These are phyloP conservation scores for Pteruthius melanotis DNA, from an alignment of 2,113 vertebrate genomes.

Conservation along the genomic window DNA sequence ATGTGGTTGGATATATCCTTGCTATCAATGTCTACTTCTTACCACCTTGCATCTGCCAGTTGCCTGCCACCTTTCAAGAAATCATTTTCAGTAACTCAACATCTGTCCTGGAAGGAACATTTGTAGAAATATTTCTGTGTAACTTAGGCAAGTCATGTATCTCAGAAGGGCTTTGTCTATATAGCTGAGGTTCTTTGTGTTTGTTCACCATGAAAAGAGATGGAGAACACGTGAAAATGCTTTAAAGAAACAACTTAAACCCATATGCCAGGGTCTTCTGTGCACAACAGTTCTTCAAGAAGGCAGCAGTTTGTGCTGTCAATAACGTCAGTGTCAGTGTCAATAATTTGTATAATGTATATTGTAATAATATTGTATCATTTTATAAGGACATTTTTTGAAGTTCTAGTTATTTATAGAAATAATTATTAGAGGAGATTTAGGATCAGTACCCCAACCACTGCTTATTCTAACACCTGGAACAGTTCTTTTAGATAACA, in stretches of 20 bases:
- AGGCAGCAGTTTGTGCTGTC: background rate
- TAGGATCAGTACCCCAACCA: background rate
- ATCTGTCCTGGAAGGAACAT: background rate
- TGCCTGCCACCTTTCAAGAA: background rate
- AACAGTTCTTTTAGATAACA: background rate
- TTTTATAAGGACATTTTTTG: background rate
- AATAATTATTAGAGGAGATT: background rate
- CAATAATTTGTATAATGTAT: background rate
- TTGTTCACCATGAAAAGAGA: background rate
- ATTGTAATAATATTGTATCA: background rate
- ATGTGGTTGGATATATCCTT: background rate
- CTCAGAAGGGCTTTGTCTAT: background rate
- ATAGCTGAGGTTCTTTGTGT: background rate
- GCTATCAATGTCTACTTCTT: background rate
- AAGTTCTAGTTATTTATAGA: background rate
- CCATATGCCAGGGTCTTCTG: background rate
- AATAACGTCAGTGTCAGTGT: background rate
- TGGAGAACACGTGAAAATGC: background rate
- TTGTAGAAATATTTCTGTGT: background rate
- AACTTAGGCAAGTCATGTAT: background rate
- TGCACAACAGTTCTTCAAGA: background rate
- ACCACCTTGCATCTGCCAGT: background rate
- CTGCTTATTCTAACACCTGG: background rate
- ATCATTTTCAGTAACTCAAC: background rate
- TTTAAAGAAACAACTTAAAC: background rate